A percentile compares a stretch with the other conserved stretches of the same genome.
These are phyloP conservation scores for Amazona guildingii DNA, from an alignment of 2,113 vertebrate genomes.

Conservation along the genomic window DNA sequence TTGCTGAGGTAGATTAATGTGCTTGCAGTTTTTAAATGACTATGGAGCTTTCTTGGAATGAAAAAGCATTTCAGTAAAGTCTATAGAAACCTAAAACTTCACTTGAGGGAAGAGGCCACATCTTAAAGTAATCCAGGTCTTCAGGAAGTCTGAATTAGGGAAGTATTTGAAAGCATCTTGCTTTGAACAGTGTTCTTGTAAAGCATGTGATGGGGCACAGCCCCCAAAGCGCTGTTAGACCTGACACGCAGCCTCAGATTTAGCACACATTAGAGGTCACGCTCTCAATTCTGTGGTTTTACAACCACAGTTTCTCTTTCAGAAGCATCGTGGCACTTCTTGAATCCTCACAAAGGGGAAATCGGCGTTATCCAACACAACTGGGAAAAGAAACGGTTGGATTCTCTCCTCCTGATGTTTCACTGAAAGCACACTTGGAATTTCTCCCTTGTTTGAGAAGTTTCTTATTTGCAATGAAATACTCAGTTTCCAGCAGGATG, in stretches of 20 bases:
- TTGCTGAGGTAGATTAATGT: not conserved
- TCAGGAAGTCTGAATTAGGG: not conserved
- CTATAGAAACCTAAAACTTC: not conserved
- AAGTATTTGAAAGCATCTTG: not conserved
- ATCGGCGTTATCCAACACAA: not conserved
- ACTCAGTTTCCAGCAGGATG: not conserved
- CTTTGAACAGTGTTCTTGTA: not conserved
- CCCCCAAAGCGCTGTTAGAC: not conserved
- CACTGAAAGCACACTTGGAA: not conserved
- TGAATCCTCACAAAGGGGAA: not conserved
- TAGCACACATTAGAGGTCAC: rapidly evolving
- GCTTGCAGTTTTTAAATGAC: not conserved
- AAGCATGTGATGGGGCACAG: not conserved
- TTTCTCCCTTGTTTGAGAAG: not conserved
- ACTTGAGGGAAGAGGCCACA: not conserved
- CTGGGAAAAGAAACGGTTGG: not conserved
- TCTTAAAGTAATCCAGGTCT: not conserved
- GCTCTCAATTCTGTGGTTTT: not conserved
- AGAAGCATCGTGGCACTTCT: not conserved
- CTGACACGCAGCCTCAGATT: not conserved
- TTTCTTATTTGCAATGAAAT: not conserved
- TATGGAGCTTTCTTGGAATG: not conserved
- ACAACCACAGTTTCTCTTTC: not conserved
- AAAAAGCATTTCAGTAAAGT: not conserved
- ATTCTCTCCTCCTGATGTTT: not conserved